Conservation (phyloP, 2,797 vertebrate species). For the Microctenopoma stevenorrisi region DNA sequence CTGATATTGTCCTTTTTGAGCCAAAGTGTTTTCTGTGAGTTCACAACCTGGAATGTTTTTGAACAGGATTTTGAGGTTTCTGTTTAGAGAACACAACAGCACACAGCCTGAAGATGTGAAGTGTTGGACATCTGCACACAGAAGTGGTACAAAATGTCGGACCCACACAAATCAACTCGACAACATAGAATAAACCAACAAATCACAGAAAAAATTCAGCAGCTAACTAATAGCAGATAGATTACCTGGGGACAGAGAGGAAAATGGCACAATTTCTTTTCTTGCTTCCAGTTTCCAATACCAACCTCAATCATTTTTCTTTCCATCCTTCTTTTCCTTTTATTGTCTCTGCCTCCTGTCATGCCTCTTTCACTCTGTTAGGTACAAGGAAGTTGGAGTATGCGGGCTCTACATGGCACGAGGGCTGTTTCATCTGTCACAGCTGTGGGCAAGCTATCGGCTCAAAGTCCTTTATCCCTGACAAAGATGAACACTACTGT, state of each 20-base stretch:
- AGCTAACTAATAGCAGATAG: constrained; percentile 40
- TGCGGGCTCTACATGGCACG: constrained; percentile 95
- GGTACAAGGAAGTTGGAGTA: constrained; percentile 98
- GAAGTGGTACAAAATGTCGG: constrained; percentile 36
- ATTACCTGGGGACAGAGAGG: constrained; percentile 45
- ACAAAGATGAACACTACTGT: constrained; percentile 97
- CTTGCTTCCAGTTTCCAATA: constrained; percentile 42
- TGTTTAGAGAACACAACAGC: constrained; percentile 34
- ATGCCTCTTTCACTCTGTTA: constrained; percentile 58
- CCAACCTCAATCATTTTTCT: not conserved
- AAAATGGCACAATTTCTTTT: constrained; percentile 44
- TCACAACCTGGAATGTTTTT: constrained; percentile 37
- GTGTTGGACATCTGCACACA: constrained; percentile 35
- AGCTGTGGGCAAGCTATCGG: constrained; percentile 97
- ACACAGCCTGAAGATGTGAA: constrained; percentile 36
- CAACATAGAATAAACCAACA: constrained; percentile 53
- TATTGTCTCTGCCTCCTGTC: constrained; percentile 5
- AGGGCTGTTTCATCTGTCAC: constrained; percentile 96
- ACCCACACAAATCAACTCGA: constrained; percentile 40
- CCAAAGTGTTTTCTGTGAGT: constrained; percentile 23
- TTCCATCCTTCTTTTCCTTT: constrained; percentile 19
- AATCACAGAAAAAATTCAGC: constrained; percentile 54
- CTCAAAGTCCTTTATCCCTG: constrained; percentile 96
- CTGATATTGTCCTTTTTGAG: constrained; percentile 8
- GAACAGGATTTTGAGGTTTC: constrained; percentile 21